These are phyloP conservation scores for Macrophya alboannulata DNA, from an alignment of 2,888 invertebrate genomes.

Conservation along the genomic window DNA sequence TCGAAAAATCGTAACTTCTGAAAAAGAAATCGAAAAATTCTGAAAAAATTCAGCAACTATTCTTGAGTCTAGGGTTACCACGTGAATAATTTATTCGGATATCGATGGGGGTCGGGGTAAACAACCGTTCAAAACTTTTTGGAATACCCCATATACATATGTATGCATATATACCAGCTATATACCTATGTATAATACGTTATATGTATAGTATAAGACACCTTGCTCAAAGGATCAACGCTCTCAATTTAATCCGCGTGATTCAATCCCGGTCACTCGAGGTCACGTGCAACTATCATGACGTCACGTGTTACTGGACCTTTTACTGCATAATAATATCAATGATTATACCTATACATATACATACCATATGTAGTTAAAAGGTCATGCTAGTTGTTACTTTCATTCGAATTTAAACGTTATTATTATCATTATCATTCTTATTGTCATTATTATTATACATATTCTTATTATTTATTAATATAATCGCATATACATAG, in stretches of 20 bases:
- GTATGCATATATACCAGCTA: not conserved
- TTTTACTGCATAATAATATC: constrained; percentile 40
- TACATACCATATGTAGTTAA: not conserved
- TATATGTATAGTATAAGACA: not conserved
- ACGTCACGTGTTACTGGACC: constrained; percentile 43
- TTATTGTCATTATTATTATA: too few relatives aligned
- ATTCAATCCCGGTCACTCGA: constrained; percentile 45
- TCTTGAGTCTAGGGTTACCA: too few relatives aligned
- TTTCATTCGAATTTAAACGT: not conserved
- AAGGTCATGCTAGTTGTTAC: not conserved
- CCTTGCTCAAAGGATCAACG: constrained; percentile 40
- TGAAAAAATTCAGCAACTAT: too few relatives aligned
- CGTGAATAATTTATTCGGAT: too few relatives aligned
- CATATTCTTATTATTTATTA: not conserved
- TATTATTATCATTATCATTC: not conserved
- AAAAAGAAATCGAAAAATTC: too few relatives aligned
- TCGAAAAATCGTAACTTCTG: too few relatives aligned
- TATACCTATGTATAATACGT: not conserved
- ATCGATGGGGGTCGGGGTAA: too few relatives aligned
- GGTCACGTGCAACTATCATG: constrained; percentile 12
- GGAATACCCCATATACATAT: not conserved
- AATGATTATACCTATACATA: not conserved
- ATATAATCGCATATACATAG: not conserved
- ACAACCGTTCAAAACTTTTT: too few relatives aligned
- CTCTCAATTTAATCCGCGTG: constrained; percentile 37